These are phyloP conservation scores for Pampusana beccarii DNA, from an alignment of 2,113 vertebrate species.

Conservation along the genomic window DNA sequence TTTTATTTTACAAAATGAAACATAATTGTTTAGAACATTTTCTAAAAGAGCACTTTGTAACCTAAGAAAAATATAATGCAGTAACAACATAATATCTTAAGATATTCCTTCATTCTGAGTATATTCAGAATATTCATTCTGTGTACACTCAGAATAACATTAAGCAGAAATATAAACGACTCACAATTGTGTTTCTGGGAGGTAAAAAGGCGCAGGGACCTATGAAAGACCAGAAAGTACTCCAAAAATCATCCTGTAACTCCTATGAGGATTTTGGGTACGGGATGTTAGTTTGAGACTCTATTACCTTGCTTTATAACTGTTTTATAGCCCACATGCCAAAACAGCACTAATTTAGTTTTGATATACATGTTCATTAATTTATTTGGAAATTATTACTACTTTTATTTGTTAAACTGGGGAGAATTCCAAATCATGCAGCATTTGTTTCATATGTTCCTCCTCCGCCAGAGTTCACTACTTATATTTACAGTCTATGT, in stretches of 20 bases:
- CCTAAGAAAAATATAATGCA: conserved; percentile 37
- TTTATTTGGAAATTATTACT: conserved; percentile 31
- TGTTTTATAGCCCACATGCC: not conserved
- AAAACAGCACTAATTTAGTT: not conserved
- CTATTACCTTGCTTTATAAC: not conserved
- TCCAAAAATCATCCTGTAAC: not conserved
- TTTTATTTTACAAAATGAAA: conserved; percentile 65
- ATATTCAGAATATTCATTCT: not conserved
- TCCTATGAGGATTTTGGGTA: not conserved
- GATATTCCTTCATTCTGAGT: not conserved
- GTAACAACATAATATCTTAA: not conserved
- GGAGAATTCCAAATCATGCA: conserved; percentile 41
- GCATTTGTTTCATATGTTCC: conserved; percentile 56
- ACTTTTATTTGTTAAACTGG: conserved; percentile 68
- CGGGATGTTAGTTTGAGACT: not conserved
- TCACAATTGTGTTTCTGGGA: not conserved
- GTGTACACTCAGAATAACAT: not conserved
- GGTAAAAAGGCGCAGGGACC: not conserved
- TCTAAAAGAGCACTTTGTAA: conserved; percentile 48
- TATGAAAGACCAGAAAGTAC: conserved; percentile 20
- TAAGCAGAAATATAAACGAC: not conserved
- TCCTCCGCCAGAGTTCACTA: conserved; percentile 59
- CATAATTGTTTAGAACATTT: conserved; percentile 60
- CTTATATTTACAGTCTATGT: conserved; percentile 70
- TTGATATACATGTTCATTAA: not conserved